Percentiles rank a stretch among this genome's conserved stretches.
Conservation (phyloP, 2,797 vertebrate species). For the Microcaecilia unicolor region DNA sequence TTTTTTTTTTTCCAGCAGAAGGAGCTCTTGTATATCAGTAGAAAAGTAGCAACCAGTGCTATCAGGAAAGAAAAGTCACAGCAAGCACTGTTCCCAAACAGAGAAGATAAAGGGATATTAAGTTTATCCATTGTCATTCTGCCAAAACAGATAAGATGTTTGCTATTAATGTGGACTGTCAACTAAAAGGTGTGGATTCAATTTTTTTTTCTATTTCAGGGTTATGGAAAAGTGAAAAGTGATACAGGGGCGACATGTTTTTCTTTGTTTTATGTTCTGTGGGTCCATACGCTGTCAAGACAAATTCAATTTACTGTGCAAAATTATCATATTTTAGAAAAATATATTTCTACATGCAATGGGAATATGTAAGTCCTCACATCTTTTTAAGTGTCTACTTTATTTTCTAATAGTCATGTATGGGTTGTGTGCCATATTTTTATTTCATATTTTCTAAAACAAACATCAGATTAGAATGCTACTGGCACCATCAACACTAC, state of each 20-base stretch:
- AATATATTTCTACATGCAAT: too few relatives aligned
- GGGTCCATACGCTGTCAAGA: too few relatives aligned
- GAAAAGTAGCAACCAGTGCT: accelerated
- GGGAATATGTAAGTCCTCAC: too few relatives aligned
- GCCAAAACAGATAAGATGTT: background rate
- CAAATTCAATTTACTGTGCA: too few relatives aligned
- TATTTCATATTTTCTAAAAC: too few relatives aligned
- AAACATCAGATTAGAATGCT: too few relatives aligned
- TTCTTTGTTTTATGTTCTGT: background rate
- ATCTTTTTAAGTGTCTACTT: too few relatives aligned
- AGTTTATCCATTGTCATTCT: background rate
- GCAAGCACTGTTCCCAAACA: accelerated
- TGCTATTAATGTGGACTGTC: accelerated
- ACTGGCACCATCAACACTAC: too few relatives aligned
- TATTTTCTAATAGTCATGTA: too few relatives aligned
- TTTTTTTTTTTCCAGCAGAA: constrained; percentile 22
- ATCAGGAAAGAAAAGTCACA: accelerated
- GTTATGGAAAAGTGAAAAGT: background rate
- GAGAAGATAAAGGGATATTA: accelerated
- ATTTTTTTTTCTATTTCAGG: background rate
- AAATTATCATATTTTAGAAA: too few relatives aligned
- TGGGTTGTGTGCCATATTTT: too few relatives aligned
- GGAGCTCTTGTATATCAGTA: constrained; percentile 4
- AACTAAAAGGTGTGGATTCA: accelerated
- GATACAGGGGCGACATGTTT: too few relatives aligned